These are phyloP conservation scores for Natrix natrix DNA, from an alignment of 2,797 vertebrate genomes.

Conservation along the genomic window DNA sequence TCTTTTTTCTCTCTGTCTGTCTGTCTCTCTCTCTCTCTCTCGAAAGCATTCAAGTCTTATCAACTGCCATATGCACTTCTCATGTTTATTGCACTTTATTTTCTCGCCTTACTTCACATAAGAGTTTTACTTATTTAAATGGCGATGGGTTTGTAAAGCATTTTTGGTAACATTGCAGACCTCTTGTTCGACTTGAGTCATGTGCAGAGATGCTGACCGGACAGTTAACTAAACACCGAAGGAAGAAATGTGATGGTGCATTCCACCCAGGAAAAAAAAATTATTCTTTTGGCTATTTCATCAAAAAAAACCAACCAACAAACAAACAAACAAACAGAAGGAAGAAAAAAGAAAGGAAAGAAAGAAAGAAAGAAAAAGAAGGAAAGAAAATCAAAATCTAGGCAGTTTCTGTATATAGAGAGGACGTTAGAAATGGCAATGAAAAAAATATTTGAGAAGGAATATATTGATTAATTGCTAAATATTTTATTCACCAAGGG, in stretches of 20 bases:
- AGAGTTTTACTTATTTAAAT: slow-evolving; percentile 74
- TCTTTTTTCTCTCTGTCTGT: slow-evolving; percentile 36
- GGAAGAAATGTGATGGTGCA: slow-evolving; percentile 85
- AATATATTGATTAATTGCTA: slow-evolving; percentile 93
- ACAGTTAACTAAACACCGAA: slow-evolving; percentile 89
- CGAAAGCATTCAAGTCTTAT: slow-evolving; percentile 67
- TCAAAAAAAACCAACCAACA: slow-evolving; percentile 38
- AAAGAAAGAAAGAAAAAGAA: background rate
- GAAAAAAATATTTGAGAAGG: slow-evolving; percentile 94
- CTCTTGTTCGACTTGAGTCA: slow-evolving; percentile 85
- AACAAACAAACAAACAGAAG: background rate
- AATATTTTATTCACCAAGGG: slow-evolving; percentile 99
- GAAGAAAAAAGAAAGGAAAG: background rate
- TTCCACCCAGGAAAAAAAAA: slow-evolving; percentile 92
- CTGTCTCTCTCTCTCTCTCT: slow-evolving; percentile 33
- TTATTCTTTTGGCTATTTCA: slow-evolving; percentile 96
- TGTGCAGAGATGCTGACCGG: slow-evolving; percentile 90
- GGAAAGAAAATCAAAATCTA: slow-evolving; percentile 58
- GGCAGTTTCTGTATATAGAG: slow-evolving; percentile 98
- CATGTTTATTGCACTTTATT: slow-evolving; percentile 80
- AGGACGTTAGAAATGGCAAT: slow-evolving; percentile 92
- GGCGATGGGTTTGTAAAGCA: slow-evolving; percentile 71
- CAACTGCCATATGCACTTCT: slow-evolving; percentile 66
- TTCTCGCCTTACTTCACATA: slow-evolving; percentile 77
- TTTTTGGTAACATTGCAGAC: slow-evolving; percentile 78